Evolutionary conservation across 92 coral and sea anemone genomes (phyloP).

Genomic region (Zoanthus solanderi): DNA sequence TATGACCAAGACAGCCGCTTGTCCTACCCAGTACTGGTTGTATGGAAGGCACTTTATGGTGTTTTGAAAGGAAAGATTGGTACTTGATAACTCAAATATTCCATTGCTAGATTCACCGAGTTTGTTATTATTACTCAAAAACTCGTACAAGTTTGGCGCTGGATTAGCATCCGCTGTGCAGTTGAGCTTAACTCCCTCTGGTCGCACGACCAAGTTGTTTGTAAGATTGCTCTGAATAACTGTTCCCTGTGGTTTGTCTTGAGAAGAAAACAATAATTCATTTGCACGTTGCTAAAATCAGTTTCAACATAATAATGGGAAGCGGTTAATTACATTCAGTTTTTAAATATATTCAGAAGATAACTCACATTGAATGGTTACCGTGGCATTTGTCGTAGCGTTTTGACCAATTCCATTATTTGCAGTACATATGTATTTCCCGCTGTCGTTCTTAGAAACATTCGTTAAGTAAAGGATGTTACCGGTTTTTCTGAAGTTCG

Average conservation of each 20-base stretch:
- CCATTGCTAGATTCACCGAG: conserved; percentile 1
- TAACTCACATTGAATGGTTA: conserved; percentile 52
- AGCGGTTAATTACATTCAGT: background rate
- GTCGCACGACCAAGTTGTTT: conserved; percentile 2
- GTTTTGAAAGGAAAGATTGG: background rate
- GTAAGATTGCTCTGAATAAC: conserved; percentile 9
- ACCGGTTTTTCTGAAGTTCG: background rate
- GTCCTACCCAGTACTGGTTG: conserved; percentile 9
- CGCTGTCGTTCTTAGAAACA: background rate
- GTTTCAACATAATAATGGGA: background rate
- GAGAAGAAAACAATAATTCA: background rate
- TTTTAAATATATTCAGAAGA: background rate
- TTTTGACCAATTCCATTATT: conserved; percentile 55
- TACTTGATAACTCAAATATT: background rate
- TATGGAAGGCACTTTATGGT: conserved; percentile 20
- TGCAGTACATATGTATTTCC: conserved; percentile 50
- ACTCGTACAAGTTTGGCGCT: background rate
- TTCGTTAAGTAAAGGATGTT: background rate
- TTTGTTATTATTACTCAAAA: background rate
- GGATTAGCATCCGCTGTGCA: conserved; percentile 30
- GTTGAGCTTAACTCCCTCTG: background rate
- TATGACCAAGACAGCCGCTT: background rate
- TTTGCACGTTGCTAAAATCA: background rate
- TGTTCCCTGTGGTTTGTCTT: conserved; percentile 20
- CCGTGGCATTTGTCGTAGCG: conserved; percentile 23